Evolutionary conservation across 2,113 vertebrate genomes (phyloP).

Genomic region (Agapornis roseicollis): DNA sequence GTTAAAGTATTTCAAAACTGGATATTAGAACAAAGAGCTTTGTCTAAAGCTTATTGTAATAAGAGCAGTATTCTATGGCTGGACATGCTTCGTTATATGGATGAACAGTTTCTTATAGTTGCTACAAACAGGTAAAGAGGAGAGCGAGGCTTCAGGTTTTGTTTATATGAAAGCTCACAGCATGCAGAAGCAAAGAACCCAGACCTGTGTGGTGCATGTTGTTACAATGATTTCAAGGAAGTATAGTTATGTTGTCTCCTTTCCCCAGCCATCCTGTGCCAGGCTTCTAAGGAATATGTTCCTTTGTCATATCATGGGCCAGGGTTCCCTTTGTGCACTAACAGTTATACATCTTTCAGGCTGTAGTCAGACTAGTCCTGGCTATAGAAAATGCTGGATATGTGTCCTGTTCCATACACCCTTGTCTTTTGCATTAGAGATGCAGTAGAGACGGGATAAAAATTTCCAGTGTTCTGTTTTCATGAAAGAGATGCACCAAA

Average conservation of each 20-base stretch:
- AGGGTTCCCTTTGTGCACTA: background rate
- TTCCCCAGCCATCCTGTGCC: background rate
- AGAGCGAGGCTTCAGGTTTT: background rate
- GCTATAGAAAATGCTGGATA: background rate
- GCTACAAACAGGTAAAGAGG: background rate
- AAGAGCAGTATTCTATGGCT: background rate
- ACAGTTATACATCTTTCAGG: background rate
- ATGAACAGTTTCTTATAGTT: background rate
- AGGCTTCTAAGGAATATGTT: background rate
- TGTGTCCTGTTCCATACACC: background rate
- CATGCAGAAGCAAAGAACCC: background rate
- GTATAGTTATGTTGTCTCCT: background rate
- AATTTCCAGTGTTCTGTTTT: background rate
- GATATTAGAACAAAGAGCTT: background rate
- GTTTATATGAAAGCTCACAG: background rate
- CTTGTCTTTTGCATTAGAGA: background rate
- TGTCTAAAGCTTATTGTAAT: background rate
- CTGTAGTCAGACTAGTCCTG: background rate
- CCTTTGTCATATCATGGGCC: background rate
- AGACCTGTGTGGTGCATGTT: too few species aligned
- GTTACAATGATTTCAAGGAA: background rate
- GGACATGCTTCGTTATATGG: background rate
- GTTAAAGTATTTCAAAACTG: background rate
- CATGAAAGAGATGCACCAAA: background rate
- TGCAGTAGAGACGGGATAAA: background rate